Base-by-base conservation (phyloP, 2,113 vertebrate species). In the Pomatorhinus ruficollis region DNA sequence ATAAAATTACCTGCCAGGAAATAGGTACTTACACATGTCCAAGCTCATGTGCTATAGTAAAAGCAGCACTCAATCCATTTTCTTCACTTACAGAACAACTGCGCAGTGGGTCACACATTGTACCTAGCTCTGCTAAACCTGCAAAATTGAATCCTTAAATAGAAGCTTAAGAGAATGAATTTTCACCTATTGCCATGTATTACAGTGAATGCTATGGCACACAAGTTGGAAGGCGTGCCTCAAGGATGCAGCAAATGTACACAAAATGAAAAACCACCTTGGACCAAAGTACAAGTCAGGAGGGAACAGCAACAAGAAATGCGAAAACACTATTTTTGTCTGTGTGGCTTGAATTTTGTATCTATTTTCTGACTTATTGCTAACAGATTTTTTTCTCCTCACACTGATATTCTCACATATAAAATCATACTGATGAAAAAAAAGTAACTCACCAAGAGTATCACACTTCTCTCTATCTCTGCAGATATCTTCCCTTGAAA, bases 71-170 rank as follows among this genome's bases (percentile, higher is more conserved):
- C 88, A 99, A 98, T 93, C 99, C 99, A 61, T 99, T 99, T 97
- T 99, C 99, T 95, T 99, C 99, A 16, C 99, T 99, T 97, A 99
- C 98, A 90, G 99, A 99, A 97, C 99, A 99, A 97, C 99, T 99
- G 84, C 99, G 98, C 49, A 98, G 97, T 13, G 98, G 98, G 87
- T 99, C 99, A 27, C 99, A 99, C 98, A 99, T 98, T 81, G 99
- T 99, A 63, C 99, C 99, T 89, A 99, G 97, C 96, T 99, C 99
- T 21, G 99, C 99, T 60, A 99, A 98, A 50, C 99, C 99, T 99
- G 91, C 68, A 98, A 98, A 93, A 97, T 66, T 30, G 39, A 92
- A 96, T 23, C 60, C 22, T 70, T 79, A 91, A 83, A 92, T 94
- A 69, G 96, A 97, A 91, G 83, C 56, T 86, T 88, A 80, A 93